These are phyloP conservation scores for Gobionotothen gibberifrons DNA, from an alignment of 2,797 vertebrate genomes.

Conservation along the genomic window DNA sequence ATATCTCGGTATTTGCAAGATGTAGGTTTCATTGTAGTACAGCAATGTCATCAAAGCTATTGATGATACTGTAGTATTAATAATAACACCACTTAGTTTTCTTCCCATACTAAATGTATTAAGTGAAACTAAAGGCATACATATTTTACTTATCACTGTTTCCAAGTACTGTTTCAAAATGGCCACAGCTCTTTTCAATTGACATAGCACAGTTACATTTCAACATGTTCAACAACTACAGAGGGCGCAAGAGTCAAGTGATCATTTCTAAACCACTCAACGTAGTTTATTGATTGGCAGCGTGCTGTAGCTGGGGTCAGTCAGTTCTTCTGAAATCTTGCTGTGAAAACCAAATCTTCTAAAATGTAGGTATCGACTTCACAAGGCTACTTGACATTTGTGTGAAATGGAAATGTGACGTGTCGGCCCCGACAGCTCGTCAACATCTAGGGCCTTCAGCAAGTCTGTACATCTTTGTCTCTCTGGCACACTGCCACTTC, in stretches of 20 bases:
- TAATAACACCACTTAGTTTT: neutral
- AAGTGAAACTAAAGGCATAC: neutral
- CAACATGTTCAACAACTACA: neutral
- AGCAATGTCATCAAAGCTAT: neutral
- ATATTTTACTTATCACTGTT: neutral
- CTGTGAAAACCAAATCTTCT: neutral
- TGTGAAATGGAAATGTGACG: slow-evolving; percentile 2
- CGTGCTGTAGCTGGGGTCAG: neutral
- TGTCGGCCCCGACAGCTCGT: slow-evolving; percentile 12
- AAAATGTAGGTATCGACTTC: neutral
- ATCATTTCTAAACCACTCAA: slow-evolving; percentile 11
- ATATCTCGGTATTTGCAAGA: too few relatives aligned
- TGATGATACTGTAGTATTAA: neutral
- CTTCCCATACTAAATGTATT: neutral
- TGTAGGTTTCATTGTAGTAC: neutral
- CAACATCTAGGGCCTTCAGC: slow-evolving; percentile 3
- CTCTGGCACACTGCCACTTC: slow-evolving; percentile 16
- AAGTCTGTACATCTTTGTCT: slow-evolving; percentile 12
- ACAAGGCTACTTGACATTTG: neutral
- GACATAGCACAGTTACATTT: neutral
- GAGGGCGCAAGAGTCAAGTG: neutral
- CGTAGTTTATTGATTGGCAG: neutral
- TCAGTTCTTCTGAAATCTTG: slow-evolving; percentile 3
- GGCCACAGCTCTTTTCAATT: neutral
- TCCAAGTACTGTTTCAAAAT: neutral